These are phyloP conservation scores for Sarcophilus harrisii DNA, from an alignment of 2,797 vertebrate species.

Conservation along the genomic window DNA sequence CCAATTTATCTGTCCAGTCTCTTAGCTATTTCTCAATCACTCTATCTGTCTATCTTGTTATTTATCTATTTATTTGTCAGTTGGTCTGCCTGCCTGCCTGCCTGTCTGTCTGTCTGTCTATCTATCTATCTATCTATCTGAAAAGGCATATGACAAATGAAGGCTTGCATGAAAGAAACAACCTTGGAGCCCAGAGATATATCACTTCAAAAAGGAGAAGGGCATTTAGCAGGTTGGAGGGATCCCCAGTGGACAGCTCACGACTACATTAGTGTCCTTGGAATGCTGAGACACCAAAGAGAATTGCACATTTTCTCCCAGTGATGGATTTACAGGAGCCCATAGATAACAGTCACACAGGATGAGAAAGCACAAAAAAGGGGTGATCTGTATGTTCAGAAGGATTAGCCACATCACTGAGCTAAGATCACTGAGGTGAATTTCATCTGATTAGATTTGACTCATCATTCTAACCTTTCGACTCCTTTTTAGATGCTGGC, in stretches of 20 bases:
- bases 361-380: background rate
- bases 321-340: background rate
- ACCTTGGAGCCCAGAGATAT: background rate
- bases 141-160: background rate
- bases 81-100: no score
- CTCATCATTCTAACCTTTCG: background rate
- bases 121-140: background rate
- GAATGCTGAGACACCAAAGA: background rate
- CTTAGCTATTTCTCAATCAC: no score
- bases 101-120: no score
- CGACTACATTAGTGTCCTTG: background rate
- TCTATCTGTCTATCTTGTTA: no score
- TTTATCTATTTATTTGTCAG: no score
- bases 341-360: background rate
- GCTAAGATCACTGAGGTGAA: background rate
- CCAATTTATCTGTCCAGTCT: no score
- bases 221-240: background rate
- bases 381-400: background rate
- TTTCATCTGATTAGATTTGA: background rate
- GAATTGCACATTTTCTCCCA: background rate
- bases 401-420: background rate
- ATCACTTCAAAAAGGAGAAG: background rate
- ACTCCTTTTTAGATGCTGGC: background rate
- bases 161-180: background rate
- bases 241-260: background rate